phyloP scores from a whole-genome alignment of 2,797 vertebrate genomes.

The Propithecus deckenii region DNA sequence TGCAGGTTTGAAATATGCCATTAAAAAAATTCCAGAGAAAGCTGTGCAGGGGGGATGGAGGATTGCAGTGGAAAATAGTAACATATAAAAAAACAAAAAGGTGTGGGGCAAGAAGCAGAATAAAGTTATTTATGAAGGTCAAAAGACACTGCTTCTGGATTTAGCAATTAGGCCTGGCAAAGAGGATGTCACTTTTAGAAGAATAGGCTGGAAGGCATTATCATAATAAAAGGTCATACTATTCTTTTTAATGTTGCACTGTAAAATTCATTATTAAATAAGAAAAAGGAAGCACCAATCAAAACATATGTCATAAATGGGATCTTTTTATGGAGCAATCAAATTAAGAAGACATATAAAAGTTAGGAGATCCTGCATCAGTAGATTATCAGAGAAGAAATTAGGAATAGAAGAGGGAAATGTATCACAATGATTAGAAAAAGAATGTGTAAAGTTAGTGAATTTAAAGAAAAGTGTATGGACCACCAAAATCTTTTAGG shows the following conservation, averaged over 20 bases:
- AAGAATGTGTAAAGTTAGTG: not conserved
- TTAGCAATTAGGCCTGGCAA: not conserved
- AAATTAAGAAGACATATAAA: not conserved
- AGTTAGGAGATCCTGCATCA: not conserved
- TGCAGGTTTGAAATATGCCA: not conserved
- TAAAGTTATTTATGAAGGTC: not conserved
- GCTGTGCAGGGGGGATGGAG: not conserved
- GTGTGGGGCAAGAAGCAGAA: not conserved
- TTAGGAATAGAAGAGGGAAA: not conserved
- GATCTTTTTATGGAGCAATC: conserved; percentile 17
- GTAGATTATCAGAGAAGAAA: conserved; percentile 5
- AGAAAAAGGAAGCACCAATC: not conserved
- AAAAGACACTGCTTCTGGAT: not conserved
- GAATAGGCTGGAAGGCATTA: not conserved
- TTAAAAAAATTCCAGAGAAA: not conserved
- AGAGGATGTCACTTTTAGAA: not conserved
- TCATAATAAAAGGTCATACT: not conserved
- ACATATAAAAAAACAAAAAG: not conserved
- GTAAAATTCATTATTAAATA: conserved; percentile 16
- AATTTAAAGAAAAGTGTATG: not conserved
- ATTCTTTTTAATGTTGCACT: not conserved
- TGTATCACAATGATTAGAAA: not conserved
- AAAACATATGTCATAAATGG: not conserved
- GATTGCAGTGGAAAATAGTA: not conserved
- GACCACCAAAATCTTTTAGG: not conserved